Conservation (phyloP, 2,888 invertebrate genomes). For the Chloromyia formosa region DNA sequence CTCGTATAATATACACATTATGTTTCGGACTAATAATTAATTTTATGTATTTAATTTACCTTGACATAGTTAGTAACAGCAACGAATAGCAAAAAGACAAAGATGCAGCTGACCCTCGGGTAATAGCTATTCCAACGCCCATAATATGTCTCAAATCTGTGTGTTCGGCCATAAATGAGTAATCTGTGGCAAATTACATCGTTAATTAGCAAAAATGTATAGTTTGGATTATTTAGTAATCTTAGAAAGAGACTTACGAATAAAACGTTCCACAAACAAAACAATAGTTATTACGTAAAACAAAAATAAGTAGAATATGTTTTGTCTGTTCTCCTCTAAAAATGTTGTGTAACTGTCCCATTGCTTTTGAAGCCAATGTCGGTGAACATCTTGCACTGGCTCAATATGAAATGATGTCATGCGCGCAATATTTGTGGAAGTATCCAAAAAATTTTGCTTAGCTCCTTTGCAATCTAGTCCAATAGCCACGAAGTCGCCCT, state of each 20-base stretch:
- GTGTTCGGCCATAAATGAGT: conserved; percentile 96
- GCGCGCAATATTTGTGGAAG: conserved; percentile 92
- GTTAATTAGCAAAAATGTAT: neutral
- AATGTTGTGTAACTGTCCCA: conserved; percentile 91
- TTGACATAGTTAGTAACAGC: conserved; percentile 89
- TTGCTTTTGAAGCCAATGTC: conserved; percentile 77
- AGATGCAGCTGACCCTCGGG: conserved; percentile 92
- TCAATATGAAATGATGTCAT: conserved; percentile 96
- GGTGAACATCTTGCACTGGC: conserved; percentile 75
- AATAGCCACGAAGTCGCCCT: conserved; percentile 93
- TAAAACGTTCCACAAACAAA: conserved; percentile 93
- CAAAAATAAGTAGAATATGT: conserved; percentile 92
- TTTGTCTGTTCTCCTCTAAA: conserved; percentile 94
- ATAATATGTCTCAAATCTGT: conserved; percentile 94
- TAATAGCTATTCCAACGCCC: conserved; percentile 96
- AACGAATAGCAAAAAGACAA: conserved; percentile 94
- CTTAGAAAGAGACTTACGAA: conserved; percentile 80
- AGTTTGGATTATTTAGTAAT: no score
- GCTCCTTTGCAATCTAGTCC: conserved; percentile 95
- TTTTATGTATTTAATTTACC: conserved; percentile 53
- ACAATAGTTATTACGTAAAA: conserved; percentile 95
- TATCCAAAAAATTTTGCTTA: conserved; percentile 93
- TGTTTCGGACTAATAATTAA: no score
- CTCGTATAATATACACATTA: no score
- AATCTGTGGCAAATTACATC: conserved; percentile 68